Evolutionary conservation across 2,888 invertebrate genomes (phyloP).

Genomic region (Azorinus chamasolen): DNA sequence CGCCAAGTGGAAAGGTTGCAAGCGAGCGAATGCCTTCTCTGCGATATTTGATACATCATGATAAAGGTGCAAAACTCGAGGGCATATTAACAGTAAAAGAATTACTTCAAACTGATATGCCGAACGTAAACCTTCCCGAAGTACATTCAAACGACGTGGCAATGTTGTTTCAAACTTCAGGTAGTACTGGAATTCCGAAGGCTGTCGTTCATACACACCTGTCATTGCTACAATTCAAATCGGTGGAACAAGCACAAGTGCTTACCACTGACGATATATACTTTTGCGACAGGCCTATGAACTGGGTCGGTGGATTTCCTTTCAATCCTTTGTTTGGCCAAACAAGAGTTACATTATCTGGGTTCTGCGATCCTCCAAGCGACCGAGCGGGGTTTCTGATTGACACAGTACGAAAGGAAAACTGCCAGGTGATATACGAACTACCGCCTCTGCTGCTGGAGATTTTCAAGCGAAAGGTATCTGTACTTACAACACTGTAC

Average conservation of each 20-base stretch:
- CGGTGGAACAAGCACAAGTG: not conserved
- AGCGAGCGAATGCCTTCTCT: constrained; percentile 20
- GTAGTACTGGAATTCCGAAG: constrained; percentile 53
- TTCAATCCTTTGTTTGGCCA: constrained; percentile 15
- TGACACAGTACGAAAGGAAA: constrained; percentile 11
- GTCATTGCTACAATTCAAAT: not conserved
- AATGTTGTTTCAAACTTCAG: constrained; percentile 37
- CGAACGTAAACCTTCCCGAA: constrained; percentile 1
- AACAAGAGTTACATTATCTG: constrained; percentile 25
- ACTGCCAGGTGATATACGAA: not conserved
- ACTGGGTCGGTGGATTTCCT: constrained; percentile 40
- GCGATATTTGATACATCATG: constrained; percentile 9
- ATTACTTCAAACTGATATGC: not conserved
- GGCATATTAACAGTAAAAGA: constrained; percentile 14
- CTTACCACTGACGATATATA: constrained; percentile 1
- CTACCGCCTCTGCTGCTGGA: too few relatives aligned
- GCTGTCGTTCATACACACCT: constrained; percentile 19
- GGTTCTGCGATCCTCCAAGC: constrained; percentile 9
- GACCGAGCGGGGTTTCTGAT: constrained; percentile 12
- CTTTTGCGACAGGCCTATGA: constrained; percentile 22
- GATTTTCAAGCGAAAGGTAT: too few relatives aligned
- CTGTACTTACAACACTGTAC: too few relatives aligned
- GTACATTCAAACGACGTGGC: constrained; percentile 12
- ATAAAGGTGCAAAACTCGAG: not conserved
- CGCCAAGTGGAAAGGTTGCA: constrained; percentile 10